Evolutionary conservation across 2,888 invertebrate species (phyloP).

Genomic region (Electrophaes corylata): DNA sequence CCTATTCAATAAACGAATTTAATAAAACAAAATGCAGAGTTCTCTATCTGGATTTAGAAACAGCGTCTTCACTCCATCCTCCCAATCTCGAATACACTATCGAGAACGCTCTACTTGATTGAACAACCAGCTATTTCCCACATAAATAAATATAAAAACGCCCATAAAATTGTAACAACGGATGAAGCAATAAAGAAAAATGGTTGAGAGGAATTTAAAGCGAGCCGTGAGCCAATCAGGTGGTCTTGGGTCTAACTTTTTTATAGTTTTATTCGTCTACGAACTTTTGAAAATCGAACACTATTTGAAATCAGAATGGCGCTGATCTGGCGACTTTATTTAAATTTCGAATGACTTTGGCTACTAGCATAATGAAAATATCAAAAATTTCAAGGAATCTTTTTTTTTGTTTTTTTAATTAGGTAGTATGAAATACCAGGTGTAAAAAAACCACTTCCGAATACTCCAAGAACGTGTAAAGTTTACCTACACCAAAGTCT

Average conservation of each 20-base stretch:
- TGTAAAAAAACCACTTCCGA: too few relatives aligned
- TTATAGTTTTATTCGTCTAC: constrained; percentile 1
- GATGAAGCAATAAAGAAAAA: constrained; percentile 16
- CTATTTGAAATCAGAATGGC: not conserved
- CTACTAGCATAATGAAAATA: too few relatives aligned
- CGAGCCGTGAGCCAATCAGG: not conserved
- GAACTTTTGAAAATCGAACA: constrained; percentile 1
- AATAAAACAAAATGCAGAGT: not conserved
- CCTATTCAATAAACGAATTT: not conserved
- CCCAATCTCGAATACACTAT: not conserved
- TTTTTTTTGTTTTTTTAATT: too few relatives aligned
- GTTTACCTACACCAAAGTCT: too few relatives aligned
- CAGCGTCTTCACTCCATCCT: not conserved
- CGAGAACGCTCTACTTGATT: constrained; percentile 5
- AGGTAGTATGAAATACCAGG: too few relatives aligned
- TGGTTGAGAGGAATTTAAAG: constrained; percentile 13
- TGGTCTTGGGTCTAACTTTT: not conserved
- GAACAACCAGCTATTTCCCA: constrained; percentile 2
- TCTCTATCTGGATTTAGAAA: not conserved
- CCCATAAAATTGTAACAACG: constrained; percentile 13
- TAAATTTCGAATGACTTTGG: not conserved
- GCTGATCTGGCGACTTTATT: not conserved
- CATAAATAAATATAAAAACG: constrained; percentile 18
- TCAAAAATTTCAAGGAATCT: too few relatives aligned
- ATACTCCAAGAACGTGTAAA: too few relatives aligned